Evolutionary conservation across 2,113 vertebrate species (phyloP).

Genomic region (Nyctereutes procyonoides): DNA sequence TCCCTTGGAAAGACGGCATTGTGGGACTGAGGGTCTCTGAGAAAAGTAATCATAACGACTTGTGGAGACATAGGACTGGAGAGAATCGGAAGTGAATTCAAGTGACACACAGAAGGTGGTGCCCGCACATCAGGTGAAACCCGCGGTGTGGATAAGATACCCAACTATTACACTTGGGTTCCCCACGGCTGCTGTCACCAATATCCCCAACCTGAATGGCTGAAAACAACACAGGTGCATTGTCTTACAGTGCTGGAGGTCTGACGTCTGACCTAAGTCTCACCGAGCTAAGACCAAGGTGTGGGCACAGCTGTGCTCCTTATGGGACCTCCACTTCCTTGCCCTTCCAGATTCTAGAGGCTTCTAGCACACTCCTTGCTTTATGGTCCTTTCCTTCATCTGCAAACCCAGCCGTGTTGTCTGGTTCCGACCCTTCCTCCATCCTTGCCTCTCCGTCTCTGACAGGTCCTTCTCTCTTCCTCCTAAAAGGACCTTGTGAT

Average conservation of each 20-base stretch:
- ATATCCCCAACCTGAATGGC: neutral
- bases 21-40: neutral
- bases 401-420: neutral
- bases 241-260: neutral
- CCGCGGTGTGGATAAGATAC: neutral
- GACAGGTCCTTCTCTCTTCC: neutral
- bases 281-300: neutral
- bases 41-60: neutral
- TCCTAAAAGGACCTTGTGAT: neutral
- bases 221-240: neutral
- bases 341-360: neutral
- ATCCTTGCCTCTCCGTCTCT: neutral
- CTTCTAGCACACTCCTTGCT: neutral
- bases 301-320: neutral
- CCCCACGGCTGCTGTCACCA: fast-evolving
- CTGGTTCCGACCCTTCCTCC: neutral
- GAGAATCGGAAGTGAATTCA: too few relatives aligned
- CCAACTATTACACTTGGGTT: fast-evolving
- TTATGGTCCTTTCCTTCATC: neutral
- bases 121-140: fast-evolving
- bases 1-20: fast-evolving
- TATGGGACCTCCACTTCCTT: neutral
- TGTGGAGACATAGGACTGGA: neutral
- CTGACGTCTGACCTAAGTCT: neutral
- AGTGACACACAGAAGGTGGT: neutral